Percentiles rank a stretch among this genome's conserved stretches.
phyloP scores from a whole-genome alignment of 2,113 vertebrate species.

The Macquaria ambigua region DNA sequence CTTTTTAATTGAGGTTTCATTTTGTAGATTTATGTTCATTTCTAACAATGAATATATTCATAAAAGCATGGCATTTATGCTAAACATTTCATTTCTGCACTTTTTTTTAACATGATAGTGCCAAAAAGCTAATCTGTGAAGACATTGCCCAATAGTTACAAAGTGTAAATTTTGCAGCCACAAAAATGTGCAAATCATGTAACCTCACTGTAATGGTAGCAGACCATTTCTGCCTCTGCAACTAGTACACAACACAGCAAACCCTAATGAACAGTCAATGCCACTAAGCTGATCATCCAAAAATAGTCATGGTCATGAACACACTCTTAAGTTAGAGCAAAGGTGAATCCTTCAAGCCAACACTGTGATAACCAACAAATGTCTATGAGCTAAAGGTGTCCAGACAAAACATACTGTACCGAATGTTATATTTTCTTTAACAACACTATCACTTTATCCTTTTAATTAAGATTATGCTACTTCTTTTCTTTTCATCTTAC shows the following conservation, averaged over 20 bases:
- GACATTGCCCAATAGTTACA: neutral
- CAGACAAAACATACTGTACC: conserved; percentile 11
- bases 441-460: conserved; percentile 3
- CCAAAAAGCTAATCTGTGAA: conserved; percentile 12
- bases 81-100: conserved; percentile 20
- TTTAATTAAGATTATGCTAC: neutral
- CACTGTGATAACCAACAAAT: conserved; percentile 40
- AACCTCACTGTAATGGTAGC: conserved; percentile 3
- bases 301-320: conserved; percentile 74
- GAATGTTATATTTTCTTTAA: conserved; percentile 19
- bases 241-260: conserved; percentile 61
- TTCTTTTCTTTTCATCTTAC: conserved; percentile 11
- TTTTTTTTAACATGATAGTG: neutral
- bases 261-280: conserved; percentile 45
- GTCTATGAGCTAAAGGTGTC: conserved; percentile 14
- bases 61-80: conserved; percentile 16
- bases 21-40: neutral
- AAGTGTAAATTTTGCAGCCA: conserved; percentile 9
- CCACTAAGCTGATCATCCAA: conserved; percentile 70
- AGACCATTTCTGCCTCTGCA: conserved; percentile 21
- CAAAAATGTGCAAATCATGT: conserved; percentile 1
- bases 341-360: conserved; percentile 62
- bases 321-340: conserved; percentile 59
- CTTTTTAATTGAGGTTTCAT: neutral
- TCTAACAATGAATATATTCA: neutral